Conservation (phyloP, 2,888 invertebrate species). For the Belgica antarctica region DNA sequence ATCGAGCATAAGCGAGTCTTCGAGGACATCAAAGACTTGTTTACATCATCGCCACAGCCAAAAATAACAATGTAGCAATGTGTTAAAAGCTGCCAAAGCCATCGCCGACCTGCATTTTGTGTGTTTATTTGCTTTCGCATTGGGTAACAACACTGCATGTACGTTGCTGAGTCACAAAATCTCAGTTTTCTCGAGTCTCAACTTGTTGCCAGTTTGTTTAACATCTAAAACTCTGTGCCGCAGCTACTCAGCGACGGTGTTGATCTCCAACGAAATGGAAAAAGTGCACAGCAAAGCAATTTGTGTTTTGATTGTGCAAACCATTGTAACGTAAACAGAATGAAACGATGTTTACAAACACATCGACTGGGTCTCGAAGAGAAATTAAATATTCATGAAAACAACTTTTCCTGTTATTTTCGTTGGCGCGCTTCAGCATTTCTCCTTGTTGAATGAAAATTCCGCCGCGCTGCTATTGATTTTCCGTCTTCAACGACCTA, state of each 20-base stretch:
- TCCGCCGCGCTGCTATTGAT: neutral
- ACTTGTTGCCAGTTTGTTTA: too few species aligned
- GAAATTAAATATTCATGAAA: constrained; percentile 8
- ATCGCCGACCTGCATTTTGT: neutral
- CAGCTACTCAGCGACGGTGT: too few species aligned
- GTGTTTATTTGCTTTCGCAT: neutral
- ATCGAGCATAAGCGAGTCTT: neutral
- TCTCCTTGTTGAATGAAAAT: constrained; percentile 1
- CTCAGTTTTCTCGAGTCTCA: too few species aligned
- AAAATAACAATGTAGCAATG: constrained; percentile 9
- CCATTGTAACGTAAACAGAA: constrained; percentile 1
- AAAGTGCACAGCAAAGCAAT: neutral
- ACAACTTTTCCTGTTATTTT: neutral
- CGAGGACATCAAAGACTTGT: neutral
- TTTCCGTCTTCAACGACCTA: constrained; percentile 6
- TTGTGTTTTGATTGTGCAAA: neutral
- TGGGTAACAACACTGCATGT: too few species aligned
- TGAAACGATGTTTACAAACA: constrained; percentile 8
- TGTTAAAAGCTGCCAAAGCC: neutral
- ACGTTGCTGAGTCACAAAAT: too few species aligned
- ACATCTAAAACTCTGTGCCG: neutral
- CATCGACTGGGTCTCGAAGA: constrained; percentile 5
- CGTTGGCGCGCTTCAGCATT: constrained; percentile 7
- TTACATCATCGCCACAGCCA: constrained; percentile 9
- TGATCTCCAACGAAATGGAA: too few species aligned